A percentile compares a stretch with the other conserved stretches of the same genome.
Evolutionary conservation across 2,113 vertebrate species (phyloP).

Genomic region (Montifringilla adamsi): DNA sequence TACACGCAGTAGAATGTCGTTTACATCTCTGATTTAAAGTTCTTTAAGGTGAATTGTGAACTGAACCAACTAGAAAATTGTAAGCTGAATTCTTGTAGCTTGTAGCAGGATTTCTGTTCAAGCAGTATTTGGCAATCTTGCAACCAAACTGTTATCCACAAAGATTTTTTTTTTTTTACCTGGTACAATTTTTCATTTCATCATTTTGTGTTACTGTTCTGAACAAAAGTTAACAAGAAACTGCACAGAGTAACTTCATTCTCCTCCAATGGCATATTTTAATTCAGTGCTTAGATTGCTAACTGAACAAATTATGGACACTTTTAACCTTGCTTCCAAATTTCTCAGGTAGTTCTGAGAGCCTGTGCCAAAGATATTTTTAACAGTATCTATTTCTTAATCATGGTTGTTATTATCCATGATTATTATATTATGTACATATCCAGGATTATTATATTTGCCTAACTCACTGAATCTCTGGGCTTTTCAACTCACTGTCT

Average conservation of each 20-base stretch:
- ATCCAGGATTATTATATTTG: background rate
- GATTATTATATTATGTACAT: background rate
- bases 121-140: background rate
- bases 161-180: background rate
- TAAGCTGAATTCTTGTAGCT: background rate
- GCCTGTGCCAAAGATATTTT: background rate
- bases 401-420: background rate
- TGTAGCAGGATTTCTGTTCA: background rate
- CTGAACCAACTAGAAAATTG: background rate
- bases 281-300: background rate
- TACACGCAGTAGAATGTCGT: background rate
- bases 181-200: background rate
- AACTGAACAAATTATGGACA: background rate
- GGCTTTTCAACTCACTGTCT: background rate
- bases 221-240: background rate
- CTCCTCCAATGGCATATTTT: background rate
- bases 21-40: background rate
- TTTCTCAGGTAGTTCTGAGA: background rate
- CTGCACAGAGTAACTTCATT: background rate
- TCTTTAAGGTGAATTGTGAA: background rate
- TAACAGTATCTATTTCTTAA: background rate
- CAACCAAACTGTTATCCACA: background rate
- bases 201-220: background rate
- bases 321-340: background rate
- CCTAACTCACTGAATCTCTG: background rate